Evolutionary conservation across 2,888 invertebrate species (phyloP).

Genomic region (Ormyrus labotus): DNA sequence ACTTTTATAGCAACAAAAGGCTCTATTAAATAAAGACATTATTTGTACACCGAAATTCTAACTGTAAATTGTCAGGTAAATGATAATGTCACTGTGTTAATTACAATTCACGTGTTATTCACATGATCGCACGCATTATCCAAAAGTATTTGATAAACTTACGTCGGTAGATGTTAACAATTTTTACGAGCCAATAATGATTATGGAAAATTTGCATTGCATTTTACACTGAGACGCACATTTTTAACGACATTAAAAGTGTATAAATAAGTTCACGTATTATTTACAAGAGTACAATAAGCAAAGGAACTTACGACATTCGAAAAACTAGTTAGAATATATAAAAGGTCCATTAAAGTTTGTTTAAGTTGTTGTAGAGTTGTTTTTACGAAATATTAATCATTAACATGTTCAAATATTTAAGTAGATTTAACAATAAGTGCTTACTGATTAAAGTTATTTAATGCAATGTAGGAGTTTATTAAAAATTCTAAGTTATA

Average conservation of each 20-base stretch:
- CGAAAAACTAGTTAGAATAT: conserved; percentile 36
- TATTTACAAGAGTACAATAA: conserved; percentile 20
- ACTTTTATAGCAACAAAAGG: conserved; percentile 49
- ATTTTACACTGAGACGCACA: conserved; percentile 56
- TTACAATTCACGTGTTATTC: conserved; percentile 39
- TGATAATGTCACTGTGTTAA: conserved; percentile 39
- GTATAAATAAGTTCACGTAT: conserved; percentile 40
- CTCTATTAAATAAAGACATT: conserved; percentile 37
- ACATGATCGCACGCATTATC: conserved; percentile 30
- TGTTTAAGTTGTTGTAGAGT: conserved; percentile 20
- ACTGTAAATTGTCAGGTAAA: conserved; percentile 39
- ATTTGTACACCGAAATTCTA: conserved; percentile 41
- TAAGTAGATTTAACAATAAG: conserved; percentile 29
- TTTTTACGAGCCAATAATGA: conserved; percentile 49
- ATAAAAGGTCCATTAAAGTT: conserved; percentile 21
- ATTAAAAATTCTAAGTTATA: conserved; percentile 37
- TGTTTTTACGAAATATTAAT: conserved; percentile 14
- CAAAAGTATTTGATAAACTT: conserved; percentile 40
- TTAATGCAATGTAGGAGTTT: conserved; percentile 37
- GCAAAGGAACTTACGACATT: conserved; percentile 40
- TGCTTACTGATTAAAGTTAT: conserved; percentile 39
- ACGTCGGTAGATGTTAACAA: conserved; percentile 35
- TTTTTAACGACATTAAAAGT: conserved; percentile 44
- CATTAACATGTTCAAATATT: conserved; percentile 33
- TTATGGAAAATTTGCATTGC: conserved; percentile 44